phyloP scores from a whole-genome alignment of 1,140 invertebrate species.

The Diuraphis noxia region DNA sequence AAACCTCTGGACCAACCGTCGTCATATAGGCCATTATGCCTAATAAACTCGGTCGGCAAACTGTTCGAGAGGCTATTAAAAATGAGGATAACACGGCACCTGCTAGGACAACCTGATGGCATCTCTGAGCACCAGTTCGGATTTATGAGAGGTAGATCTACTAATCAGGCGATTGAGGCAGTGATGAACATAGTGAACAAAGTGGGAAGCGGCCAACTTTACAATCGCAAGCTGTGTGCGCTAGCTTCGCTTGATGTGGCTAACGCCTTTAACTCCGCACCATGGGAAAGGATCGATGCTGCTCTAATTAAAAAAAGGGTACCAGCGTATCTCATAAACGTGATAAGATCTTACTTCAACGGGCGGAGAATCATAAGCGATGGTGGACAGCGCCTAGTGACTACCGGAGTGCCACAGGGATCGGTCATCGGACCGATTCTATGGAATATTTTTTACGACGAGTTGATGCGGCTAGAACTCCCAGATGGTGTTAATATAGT shows the following conservation, averaged over 20 bases:
- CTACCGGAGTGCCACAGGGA: constrained; percentile 57
- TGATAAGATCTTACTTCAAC: not conserved
- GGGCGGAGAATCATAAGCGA: not conserved
- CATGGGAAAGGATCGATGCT: constrained; percentile 39
- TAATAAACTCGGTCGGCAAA: too few species aligned
- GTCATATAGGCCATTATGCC: too few species aligned
- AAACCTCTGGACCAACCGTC: not conserved
- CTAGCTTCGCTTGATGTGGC: not conserved
- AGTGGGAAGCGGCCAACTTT: not conserved
- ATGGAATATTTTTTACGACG: constrained; percentile 59
- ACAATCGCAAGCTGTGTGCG: not conserved
- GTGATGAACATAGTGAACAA: not conserved
- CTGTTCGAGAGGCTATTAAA: too few species aligned
- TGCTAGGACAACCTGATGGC: too few species aligned
- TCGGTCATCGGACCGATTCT: constrained; percentile 58
- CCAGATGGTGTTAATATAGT: constrained; percentile 55
- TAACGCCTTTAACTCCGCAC: not conserved
- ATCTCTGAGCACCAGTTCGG: too few species aligned
- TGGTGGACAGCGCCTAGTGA: not conserved
- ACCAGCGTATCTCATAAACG: not conserved
- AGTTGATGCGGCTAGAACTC: constrained; percentile 57
- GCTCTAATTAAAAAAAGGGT: not conserved
- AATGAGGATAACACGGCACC: too few species aligned
- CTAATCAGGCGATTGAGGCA: not conserved
- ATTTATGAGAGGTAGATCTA: too few species aligned